Evolutionary conservation across 2,113 vertebrate species (phyloP), one percentile per base, ranked within the genome.

Genomic region (Chlorodrepanis virens): DNA sequence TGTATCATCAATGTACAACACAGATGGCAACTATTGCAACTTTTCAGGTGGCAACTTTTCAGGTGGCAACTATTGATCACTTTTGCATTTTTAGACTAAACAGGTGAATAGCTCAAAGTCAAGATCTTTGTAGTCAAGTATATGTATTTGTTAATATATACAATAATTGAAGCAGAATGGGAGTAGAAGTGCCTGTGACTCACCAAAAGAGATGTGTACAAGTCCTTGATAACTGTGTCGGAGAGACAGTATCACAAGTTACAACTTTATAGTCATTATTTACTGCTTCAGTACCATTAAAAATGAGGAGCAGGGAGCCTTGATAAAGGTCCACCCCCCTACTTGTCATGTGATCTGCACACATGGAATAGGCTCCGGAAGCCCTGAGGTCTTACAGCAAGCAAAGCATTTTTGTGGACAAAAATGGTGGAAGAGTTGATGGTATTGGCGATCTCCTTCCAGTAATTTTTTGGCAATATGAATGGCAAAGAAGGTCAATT

Each of bases 41-140:
- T 87, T 94, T 96, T 89, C 96, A 77, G 37, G 77, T 4, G 8
- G 91, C 87, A 96, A 90, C 33, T 87, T 94, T 96, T 89, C 96
- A 77, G 39, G 77, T 4, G 8, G 91, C 87, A 96, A 92, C 95
- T 97, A 97, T 96, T 94, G 97, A 96, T 95, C 92, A 61, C 44
- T 91, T 83, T 90, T 96, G 39, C 39, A 60, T 96, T 97, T 97
- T 96, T 97, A 92, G 90, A 95, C 63, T 91, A 50, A 80, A 57
- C 4, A 18, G 59, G 42, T 11, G 79, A 96, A 87, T 76, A 7
- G 1, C 24, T 81, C 31, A 89, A 96, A 96, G 76, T 87, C 72
- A 97, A 88, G 85, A 91, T 87, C 69, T 92, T 75, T 94, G 6
- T 84, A 91, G 40, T 97, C 78, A 31, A 89, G 63, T 44, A 23